These are phyloP conservation scores for Platycnemis pennipes DNA, from an alignment of 2,888 invertebrate genomes.

Conservation along the genomic window DNA sequence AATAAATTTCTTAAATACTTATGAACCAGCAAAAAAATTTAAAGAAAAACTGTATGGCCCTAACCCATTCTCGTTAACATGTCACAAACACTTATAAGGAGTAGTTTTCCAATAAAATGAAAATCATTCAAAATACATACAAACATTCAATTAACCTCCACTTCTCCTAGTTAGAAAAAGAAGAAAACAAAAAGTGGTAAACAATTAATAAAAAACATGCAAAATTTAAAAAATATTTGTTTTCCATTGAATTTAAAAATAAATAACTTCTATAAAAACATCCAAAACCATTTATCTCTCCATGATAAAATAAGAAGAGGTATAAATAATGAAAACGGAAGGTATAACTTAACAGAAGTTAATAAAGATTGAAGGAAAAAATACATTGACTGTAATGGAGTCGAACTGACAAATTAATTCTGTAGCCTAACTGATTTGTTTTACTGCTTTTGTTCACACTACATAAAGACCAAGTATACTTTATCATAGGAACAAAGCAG, in stretches of 20 bases:
- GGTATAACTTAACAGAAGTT: neutral
- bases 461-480: neutral
- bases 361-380: neutral
- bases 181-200: slow-evolving; percentile 17
- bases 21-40: slow-evolving; percentile 69
- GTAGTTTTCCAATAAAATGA: slow-evolving; percentile 7
- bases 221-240: slow-evolving; percentile 11
- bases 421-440: neutral
- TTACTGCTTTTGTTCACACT: neutral
- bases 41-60: slow-evolving; percentile 70
- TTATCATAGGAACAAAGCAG: neutral
- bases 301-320: neutral
- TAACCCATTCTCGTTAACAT: slow-evolving; percentile 70
- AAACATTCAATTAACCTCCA: slow-evolving; percentile 36
- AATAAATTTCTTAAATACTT: slow-evolving; percentile 53
- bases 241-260: slow-evolving; percentile 1
- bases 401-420: neutral
- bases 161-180: slow-evolving; percentile 46
- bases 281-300: slow-evolving; percentile 20
- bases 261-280: slow-evolving; percentile 27
- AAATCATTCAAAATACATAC: slow-evolving; percentile 38
- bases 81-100: slow-evolving; percentile 69
- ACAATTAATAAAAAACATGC: slow-evolving; percentile 38
- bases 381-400: neutral
- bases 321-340: neutral